phyloP scores from a whole-genome alignment of 1,140 invertebrate species.

The Xylocopa sonorina region DNA sequence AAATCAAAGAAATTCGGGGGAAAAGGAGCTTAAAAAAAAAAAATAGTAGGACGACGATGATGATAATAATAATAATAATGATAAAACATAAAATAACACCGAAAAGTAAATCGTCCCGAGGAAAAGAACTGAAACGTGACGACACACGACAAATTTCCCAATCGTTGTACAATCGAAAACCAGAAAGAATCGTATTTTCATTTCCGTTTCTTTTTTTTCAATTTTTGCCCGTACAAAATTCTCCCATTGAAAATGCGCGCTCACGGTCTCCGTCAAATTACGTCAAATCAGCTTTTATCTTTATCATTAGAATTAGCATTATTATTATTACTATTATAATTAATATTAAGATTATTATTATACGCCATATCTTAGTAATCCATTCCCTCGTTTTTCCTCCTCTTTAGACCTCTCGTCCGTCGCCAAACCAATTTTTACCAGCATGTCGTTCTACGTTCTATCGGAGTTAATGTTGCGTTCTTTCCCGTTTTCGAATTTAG shows the following conservation, averaged over 20 bases:
- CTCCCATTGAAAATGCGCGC: neutral
- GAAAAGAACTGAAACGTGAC: conserved; percentile 43
- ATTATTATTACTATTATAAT: conserved; percentile 29
- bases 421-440: conserved; percentile 11
- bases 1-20: conserved; percentile 46
- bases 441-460: conserved; percentile 3
- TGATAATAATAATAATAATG: conserved; percentile 32
- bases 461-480: neutral
- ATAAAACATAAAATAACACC: conserved; percentile 32
- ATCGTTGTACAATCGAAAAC: conserved; percentile 20
- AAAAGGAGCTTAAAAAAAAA: conserved; percentile 28
- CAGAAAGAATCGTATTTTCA: conserved; percentile 14
- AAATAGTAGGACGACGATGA: neutral
- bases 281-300: neutral
- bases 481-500: conserved; percentile 5
- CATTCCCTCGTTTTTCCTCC: conserved; percentile 20
- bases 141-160: conserved; percentile 36
- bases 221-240: neutral
- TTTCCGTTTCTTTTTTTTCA: neutral
- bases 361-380: conserved; percentile 27
- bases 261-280: neutral
- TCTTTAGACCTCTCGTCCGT: conserved; percentile 21
- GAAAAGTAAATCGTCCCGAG: conserved; percentile 1
- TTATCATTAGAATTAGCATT: too few species aligned
- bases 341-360: conserved; percentile 31